phyloP scores from a whole-genome alignment of 2,888 invertebrate genomes.

The Netelia inedita region DNA sequence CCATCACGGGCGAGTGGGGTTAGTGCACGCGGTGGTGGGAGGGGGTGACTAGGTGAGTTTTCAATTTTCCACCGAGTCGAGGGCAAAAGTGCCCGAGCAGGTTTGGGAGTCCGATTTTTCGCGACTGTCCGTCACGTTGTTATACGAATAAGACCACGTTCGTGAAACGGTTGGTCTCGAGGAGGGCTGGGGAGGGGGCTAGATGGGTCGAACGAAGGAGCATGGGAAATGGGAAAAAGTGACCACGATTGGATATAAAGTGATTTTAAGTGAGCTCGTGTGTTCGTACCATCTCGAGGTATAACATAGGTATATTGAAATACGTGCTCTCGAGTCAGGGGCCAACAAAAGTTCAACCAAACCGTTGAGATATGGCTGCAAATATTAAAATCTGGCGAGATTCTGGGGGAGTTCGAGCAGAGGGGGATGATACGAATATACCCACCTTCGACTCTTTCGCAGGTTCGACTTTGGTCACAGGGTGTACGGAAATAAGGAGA shows the following conservation, averaged over 20 bases:
- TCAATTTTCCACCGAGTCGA: slow-evolving; percentile 49
- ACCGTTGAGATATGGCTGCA: slow-evolving; percentile 80
- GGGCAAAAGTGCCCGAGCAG: slow-evolving; percentile 20
- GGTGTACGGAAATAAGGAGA: slow-evolving; percentile 25
- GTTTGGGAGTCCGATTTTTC: slow-evolving; percentile 72
- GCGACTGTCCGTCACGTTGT: slow-evolving; percentile 71
- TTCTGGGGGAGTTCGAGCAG: slow-evolving; percentile 46
- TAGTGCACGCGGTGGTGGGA: background rate
- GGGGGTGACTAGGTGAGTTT: slow-evolving; percentile 20
- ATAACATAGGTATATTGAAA: slow-evolving; percentile 24
- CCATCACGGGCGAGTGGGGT: slow-evolving; percentile 31
- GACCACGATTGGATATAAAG: slow-evolving; percentile 78
- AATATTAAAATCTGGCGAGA: slow-evolving; percentile 81
- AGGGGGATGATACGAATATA: slow-evolving; percentile 33
- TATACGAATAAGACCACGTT: slow-evolving; percentile 71
- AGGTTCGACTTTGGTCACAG: slow-evolving; percentile 18
- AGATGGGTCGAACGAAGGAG: slow-evolving; percentile 20
- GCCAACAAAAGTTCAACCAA: slow-evolving; percentile 74
- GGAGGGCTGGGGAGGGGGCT: background rate
- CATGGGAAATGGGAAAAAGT: slow-evolving; percentile 75
- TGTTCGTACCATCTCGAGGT: slow-evolving; percentile 46
- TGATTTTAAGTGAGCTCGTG: slow-evolving; percentile 80
- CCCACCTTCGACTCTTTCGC: slow-evolving; percentile 10
- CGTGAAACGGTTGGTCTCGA: background rate
- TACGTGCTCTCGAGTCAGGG: slow-evolving; percentile 68